phyloP scores from a whole-genome alignment of 2,113 vertebrate genomes.

The Ancistrus triradiatus region DNA sequence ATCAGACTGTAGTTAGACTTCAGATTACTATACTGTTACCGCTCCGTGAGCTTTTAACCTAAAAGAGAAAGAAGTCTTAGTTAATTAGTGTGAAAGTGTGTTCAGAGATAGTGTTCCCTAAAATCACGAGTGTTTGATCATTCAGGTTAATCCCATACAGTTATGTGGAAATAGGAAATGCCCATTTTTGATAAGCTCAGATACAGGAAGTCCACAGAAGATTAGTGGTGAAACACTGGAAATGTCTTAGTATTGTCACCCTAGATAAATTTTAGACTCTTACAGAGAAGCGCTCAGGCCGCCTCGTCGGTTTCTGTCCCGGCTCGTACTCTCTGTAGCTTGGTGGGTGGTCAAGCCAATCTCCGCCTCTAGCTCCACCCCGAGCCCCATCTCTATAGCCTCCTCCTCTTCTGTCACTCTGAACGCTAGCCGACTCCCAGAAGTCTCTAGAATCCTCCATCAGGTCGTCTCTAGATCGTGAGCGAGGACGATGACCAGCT shows the following conservation, averaged over 20 bases:
- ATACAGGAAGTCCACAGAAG: not conserved
- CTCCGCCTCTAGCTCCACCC: slow-evolving; percentile 51
- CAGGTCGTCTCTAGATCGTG: slow-evolving; percentile 65
- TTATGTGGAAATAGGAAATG: not conserved
- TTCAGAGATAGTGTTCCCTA: not conserved
- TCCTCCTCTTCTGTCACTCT: slow-evolving; percentile 53
- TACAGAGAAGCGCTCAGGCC: slow-evolving; percentile 60
- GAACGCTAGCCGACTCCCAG: slow-evolving; percentile 83
- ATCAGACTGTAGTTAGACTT: slow-evolving; percentile 24
- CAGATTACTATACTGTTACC: slow-evolving; percentile 85
- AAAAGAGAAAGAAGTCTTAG: slow-evolving; percentile 52
- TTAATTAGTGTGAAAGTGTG: slow-evolving; percentile 5
- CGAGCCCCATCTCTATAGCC: slow-evolving; percentile 49
- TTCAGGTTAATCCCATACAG: no score
- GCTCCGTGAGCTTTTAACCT: slow-evolving; percentile 84
- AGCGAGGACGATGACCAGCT: slow-evolving; percentile 50
- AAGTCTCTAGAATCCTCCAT: slow-evolving; percentile 63
- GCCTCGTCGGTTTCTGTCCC: slow-evolving; percentile 60
- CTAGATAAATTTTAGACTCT: slow-evolving; percentile 55
- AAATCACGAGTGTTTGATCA: not conserved
- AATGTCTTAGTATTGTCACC: not conserved
- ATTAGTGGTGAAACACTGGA: no score
- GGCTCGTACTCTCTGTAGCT: slow-evolving; percentile 77
- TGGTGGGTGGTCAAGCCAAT: slow-evolving; percentile 80
- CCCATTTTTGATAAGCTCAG: not conserved